Evolutionary conservation across 2,888 invertebrate species (phyloP), one percentile per base, ranked within the genome.

Genomic region (Cataglyphis altisquamis): DNA sequence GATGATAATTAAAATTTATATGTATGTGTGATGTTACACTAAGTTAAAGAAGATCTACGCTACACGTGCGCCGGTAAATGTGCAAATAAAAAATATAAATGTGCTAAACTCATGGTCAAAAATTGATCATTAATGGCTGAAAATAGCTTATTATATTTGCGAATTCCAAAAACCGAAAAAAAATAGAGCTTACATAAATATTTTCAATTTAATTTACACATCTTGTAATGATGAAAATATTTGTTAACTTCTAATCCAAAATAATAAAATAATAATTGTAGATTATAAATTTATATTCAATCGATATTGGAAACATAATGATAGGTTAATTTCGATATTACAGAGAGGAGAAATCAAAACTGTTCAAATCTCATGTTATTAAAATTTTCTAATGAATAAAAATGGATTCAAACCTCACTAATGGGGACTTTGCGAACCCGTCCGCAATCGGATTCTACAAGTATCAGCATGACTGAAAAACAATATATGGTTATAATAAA

Each of bases 401-500:
- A 62, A 41, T 57, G 0, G 8, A 68, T 57, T 63, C 41, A 32
- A 25, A 89, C 89, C 32, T 66, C 10, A 57, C 39, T 68, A 9
- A 80, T 36, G n/a, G 88, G 78, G 39, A 84, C 41, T 81, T 83
- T 89, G 45, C 83, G 87, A 74, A 88, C 48, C 25, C 84, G 88
- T 82, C 80, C 85, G 67, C 90, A 91, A 48, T 90, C 87, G 45
- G 87, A 82, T 64, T 86, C 84, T 67, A 70, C 88, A 55, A 89
- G 78, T 55, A 77, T 87, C 86, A 90, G 66, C 36, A 87, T 55
- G 74, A 86, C 89, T 91, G 70, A 62, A 86, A 60, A 73, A 36
- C n/a, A 63, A 15, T 48, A 52, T 82, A 66, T 82, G 85, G 86
- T 87, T 87, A 90, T 83, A 73, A 85, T 32, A 77, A 77, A 48